phyloP scores from a whole-genome alignment of 2,888 invertebrate species.

The Pycnomerus fuliginosus region DNA sequence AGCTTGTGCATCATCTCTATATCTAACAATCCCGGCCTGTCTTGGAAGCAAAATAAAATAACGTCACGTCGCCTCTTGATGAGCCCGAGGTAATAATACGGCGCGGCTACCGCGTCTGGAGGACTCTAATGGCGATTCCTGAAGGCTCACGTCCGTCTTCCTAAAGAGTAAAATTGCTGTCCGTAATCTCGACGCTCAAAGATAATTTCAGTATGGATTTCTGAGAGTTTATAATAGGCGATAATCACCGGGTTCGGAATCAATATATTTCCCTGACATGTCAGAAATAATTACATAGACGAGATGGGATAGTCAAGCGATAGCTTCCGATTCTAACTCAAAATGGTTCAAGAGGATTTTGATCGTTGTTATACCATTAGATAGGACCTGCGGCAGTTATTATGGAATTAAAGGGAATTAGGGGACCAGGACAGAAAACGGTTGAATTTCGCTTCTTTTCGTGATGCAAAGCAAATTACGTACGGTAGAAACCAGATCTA shows the following conservation, averaged over 20 bases:
- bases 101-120: slow-evolving; percentile 33
- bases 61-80: slow-evolving; percentile 26
- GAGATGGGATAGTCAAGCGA: slow-evolving; percentile 39
- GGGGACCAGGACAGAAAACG: too few species aligned
- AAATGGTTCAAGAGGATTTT: too few species aligned
- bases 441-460: too few species aligned
- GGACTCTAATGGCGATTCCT: slow-evolving; percentile 15
- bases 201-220: slow-evolving; percentile 43
- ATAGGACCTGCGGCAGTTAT: too few species aligned
- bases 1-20: too few species aligned
- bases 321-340: slow-evolving; percentile 44
- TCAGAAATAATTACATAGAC: slow-evolving; percentile 44
- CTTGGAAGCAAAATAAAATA: slow-evolving; percentile 20
- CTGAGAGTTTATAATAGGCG: slow-evolving; percentile 41
- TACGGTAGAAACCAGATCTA: too few species aligned
- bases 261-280: slow-evolving; percentile 44
- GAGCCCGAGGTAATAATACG: slow-evolving; percentile 33
- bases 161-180: background rate
- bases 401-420: too few species aligned
- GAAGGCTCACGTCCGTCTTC: background rate
- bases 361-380: too few species aligned
- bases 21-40: too few species aligned
- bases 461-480: too few species aligned
- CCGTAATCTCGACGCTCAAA: slow-evolving; percentile 13
- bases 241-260: slow-evolving; percentile 41